Conservation (phyloP, 2,113 vertebrate species). For the Syngnathus scovelli region DNA sequence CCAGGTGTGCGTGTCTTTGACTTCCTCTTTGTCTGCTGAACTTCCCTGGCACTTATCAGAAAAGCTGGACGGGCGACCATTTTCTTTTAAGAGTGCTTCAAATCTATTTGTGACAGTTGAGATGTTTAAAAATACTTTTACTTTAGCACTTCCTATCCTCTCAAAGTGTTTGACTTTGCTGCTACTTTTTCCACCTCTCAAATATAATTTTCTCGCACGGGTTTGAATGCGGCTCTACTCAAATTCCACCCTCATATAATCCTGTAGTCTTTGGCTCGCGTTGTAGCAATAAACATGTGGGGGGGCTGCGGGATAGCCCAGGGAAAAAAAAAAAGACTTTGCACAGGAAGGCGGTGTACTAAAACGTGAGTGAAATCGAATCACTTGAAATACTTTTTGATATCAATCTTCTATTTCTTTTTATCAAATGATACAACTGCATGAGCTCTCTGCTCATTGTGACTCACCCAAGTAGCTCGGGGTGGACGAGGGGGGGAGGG, state of each 20-base stretch:
- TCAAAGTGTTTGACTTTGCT: slow-evolving; percentile 17
- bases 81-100: neutral
- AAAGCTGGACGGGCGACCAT: neutral
- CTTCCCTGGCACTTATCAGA: neutral
- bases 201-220: slow-evolving; percentile 30
- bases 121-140: neutral
- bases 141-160: neutral
- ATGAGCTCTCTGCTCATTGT: slow-evolving; percentile 17
- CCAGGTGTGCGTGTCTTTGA: neutral
- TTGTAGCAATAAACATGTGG: slow-evolving; percentile 56
- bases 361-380: neutral
- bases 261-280: slow-evolving; percentile 53
- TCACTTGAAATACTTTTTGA: too few relatives aligned
- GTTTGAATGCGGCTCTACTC: slow-evolving; percentile 16
- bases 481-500: neutral
- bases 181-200: slow-evolving; percentile 42
- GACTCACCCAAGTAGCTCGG: slow-evolving; percentile 35
- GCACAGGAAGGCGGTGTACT: slow-evolving; percentile 10
- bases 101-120: neutral
- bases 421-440: neutral
- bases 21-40: slow-evolving; percentile 7
- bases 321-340: neutral
- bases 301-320: slow-evolving; percentile 39
- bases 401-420: neutral
- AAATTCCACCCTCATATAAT: slow-evolving; percentile 40